Evolutionary conservation across 2,888 invertebrate species (phyloP), one percentile per base, ranked within the genome.

Genomic region (Eudasyphora cyanicolor): DNA sequence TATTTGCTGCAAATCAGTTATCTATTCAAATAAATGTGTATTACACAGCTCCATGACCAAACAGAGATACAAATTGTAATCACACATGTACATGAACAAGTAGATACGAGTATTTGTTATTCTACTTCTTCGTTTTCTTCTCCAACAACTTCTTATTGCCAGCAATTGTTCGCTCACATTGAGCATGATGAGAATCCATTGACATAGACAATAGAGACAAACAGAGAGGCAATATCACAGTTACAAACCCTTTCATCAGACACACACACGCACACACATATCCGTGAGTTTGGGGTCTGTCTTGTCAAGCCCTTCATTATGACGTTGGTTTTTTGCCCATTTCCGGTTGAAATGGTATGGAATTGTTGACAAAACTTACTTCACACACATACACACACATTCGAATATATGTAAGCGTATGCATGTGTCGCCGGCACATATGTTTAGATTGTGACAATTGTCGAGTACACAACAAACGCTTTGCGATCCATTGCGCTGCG

Each of bases 301-400:
- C 14, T 27, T 27, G 57, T 57, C 57, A 57, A 57, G 57, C 57
- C 57, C 57, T 57, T 57, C 57, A 57, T 57, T 57, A 57, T 57
- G 57, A 12, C 27, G 57, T 1, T 14, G 8, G 19, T 10, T 57
- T 21, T 27, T 57, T 57, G 45, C 42, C 64, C 21, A 70, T 74
- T 83, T 83, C 76, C 82, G 79, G 57, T 70, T 62, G 32, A 74
- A 71, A 64, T 75, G 69, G 45, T n/a, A n/a, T 35, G 38, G 32
- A 75, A 49, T 79, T 2, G 69, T 78, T 82, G 70, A 78, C 70
- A 82, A 42, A 45, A 45, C 12, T 5, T n/a, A n/a, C n/a, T n/a
- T n/a, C 45, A 32, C 32, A 32, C 8, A 32, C 32, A 32, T 8
- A 32, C 32, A 32, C 32, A 7, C 45, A 45, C 45, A 45, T 45